A percentile compares a stretch with the other conserved stretches of the same genome.
phyloP scores from a whole-genome alignment of 2,797 vertebrate species.

The Tiaroga cobitis region DNA sequence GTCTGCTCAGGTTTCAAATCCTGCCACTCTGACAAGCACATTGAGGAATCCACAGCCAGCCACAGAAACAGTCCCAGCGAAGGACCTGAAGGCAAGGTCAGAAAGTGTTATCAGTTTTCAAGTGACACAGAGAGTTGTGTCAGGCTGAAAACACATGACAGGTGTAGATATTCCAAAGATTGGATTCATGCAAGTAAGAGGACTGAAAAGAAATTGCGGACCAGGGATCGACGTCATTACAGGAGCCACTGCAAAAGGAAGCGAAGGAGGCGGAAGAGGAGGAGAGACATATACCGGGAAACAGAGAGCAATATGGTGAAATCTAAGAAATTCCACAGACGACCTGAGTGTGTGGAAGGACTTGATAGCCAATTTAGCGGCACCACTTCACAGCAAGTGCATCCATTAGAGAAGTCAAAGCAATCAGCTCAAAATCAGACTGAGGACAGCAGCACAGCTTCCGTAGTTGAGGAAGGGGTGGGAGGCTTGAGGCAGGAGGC shows the following conservation, averaged over 20 bases:
- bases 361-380: conserved; percentile 65
- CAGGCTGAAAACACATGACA: conserved; percentile 68
- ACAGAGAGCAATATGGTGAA: conserved; percentile 54
- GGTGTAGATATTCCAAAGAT: conserved; percentile 67
- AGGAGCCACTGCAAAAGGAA: conserved; percentile 77
- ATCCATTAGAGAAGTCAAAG: conserved; percentile 67
- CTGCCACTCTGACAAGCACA: conserved; percentile 51
- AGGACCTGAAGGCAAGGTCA: conserved; percentile 45
- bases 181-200: conserved; percentile 66
- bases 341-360: conserved; percentile 51
- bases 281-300: conserved; percentile 59
- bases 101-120: conserved; percentile 50
- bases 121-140: conserved; percentile 49
- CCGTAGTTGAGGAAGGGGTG: conserved; percentile 28
- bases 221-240: conserved; percentile 74
- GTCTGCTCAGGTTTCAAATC: conserved; percentile 42
- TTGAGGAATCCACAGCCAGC: conserved; percentile 43
- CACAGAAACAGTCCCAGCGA: conserved; percentile 39
- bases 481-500: conserved; percentile 50
- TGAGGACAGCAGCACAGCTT: conserved; percentile 51
- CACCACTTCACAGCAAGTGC: conserved; percentile 61
- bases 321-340: conserved; percentile 58
- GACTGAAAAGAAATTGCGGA: conserved; percentile 65
- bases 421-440: conserved; percentile 67
- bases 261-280: conserved; percentile 74